Evolutionary conservation across 2,888 invertebrate genomes (phyloP).

Genomic region (Andrena fulva): DNA sequence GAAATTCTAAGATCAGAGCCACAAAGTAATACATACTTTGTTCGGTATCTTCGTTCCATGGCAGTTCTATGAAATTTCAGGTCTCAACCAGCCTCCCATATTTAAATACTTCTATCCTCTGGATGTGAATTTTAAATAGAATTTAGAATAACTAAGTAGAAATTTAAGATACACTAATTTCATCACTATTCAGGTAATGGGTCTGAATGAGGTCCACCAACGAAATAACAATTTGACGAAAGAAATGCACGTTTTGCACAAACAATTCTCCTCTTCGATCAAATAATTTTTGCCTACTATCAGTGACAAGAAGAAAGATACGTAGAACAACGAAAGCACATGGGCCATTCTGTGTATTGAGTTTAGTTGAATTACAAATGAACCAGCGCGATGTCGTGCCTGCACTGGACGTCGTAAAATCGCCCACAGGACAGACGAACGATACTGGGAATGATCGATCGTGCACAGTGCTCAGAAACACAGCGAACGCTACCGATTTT

Average conservation of each 20-base stretch:
- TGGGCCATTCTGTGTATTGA: neutral
- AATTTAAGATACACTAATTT: too few species aligned
- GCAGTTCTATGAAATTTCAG: neutral
- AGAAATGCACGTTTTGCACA: neutral
- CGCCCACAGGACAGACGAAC: constrained; percentile 11
- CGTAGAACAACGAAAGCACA: neutral
- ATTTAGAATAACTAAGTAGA: too few species aligned
- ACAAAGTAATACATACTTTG: constrained; percentile 7
- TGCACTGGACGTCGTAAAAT: constrained; percentile 5
- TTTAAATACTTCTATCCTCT: too few species aligned
- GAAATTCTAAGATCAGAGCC: neutral
- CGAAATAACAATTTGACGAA: neutral
- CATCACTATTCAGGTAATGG: too few species aligned
- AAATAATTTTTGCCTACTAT: neutral
- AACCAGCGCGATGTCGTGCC: neutral
- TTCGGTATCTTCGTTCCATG: neutral
- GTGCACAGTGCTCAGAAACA: constrained; percentile 8
- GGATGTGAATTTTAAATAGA: too few species aligned
- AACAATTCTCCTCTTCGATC: neutral
- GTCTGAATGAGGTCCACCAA: neutral
- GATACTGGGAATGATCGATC: constrained; percentile 20
- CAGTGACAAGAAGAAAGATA: neutral
- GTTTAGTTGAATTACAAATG: neutral
- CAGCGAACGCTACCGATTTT: constrained; percentile 11
- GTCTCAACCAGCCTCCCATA: too few species aligned